phyloP scores from a whole-genome alignment of 2,113 vertebrate species.

The Eubucco bourcierii region DNA sequence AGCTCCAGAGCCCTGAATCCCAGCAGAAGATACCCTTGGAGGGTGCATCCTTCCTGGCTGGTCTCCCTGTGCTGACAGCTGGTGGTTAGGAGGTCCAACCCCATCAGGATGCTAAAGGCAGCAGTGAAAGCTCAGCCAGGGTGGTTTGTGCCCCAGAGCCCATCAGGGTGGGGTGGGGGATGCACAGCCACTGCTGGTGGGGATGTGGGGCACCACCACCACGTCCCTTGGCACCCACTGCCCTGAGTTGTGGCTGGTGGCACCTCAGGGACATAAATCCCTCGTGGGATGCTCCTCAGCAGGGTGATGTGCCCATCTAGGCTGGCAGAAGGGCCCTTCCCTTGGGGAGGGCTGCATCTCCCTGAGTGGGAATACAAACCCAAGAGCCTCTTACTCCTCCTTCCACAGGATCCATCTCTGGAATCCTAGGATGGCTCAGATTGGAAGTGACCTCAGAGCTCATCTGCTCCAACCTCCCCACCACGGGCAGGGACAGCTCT shows the following conservation, averaged over 20 bases:
- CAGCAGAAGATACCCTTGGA: background rate
- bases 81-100: fast-evolving
- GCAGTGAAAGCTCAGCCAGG: fast-evolving
- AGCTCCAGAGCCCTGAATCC: background rate
- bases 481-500: no score
- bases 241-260: fast-evolving
- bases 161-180: fast-evolving
- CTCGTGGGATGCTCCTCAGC: fast-evolving
- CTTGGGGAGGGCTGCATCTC: background rate
- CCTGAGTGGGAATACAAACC: background rate
- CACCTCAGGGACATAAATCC: background rate
- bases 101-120: background rate
- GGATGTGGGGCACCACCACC: no score
- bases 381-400: background rate
- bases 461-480: no score
- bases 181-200: fast-evolving
- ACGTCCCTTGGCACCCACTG: background rate
- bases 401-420: background rate
- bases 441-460: no score
- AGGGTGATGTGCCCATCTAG: fast-evolving
- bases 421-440: no score
- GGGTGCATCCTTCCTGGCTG: background rate
- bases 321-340: background rate
- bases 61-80: fast-evolving
- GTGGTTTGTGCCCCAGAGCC: fast-evolving